phyloP scores from a whole-genome alignment of 2,797 vertebrate species.

The Sandelia bainsii region DNA sequence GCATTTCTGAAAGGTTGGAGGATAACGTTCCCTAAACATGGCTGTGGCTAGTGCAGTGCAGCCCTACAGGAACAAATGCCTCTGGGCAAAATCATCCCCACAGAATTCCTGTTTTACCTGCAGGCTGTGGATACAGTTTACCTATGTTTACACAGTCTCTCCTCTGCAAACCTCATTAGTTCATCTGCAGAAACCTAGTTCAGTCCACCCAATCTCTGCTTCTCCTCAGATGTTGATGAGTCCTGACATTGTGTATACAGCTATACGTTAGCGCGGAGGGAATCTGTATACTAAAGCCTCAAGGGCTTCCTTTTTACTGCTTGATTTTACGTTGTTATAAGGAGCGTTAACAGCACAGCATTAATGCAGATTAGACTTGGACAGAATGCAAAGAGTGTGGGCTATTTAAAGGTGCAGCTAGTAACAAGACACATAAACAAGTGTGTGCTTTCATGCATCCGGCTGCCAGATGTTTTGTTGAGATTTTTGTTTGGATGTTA shows the following conservation, averaged over 20 bases:
- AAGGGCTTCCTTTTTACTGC: conserved; percentile 49
- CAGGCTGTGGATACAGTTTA: conserved; percentile 56
- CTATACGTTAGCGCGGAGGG: conserved; percentile 51
- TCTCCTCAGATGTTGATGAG: conserved; percentile 64
- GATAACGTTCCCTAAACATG: conserved; percentile 67
- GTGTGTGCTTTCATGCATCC: conserved; percentile 16
- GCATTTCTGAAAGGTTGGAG: conserved; percentile 60
- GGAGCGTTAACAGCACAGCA: conserved; percentile 50
- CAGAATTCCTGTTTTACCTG: conserved; percentile 54
- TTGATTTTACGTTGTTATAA: conserved; percentile 54
- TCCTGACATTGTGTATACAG: conserved; percentile 59
- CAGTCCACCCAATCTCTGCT: conserved; percentile 54
- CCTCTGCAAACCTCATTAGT: conserved; percentile 64
- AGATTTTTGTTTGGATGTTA: conserved; percentile 3
- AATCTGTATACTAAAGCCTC: conserved; percentile 52
- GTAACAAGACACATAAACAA: conserved; percentile 37
- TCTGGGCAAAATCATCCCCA: conserved; percentile 54
- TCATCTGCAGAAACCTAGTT: conserved; percentile 62
- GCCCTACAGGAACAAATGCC: conserved; percentile 60
- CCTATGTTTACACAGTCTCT: conserved; percentile 55
- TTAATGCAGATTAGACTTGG: conserved; percentile 65
- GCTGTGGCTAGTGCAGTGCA: conserved; percentile 56
- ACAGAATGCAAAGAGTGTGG: conserved; percentile 47
- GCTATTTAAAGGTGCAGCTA: conserved; percentile 43
- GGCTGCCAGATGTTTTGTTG: conserved; percentile 16